Evolutionary conservation across 2,113 vertebrate genomes (phyloP), one percentile per base, ranked within the genome.

Genomic region (Clarias magur): DNA sequence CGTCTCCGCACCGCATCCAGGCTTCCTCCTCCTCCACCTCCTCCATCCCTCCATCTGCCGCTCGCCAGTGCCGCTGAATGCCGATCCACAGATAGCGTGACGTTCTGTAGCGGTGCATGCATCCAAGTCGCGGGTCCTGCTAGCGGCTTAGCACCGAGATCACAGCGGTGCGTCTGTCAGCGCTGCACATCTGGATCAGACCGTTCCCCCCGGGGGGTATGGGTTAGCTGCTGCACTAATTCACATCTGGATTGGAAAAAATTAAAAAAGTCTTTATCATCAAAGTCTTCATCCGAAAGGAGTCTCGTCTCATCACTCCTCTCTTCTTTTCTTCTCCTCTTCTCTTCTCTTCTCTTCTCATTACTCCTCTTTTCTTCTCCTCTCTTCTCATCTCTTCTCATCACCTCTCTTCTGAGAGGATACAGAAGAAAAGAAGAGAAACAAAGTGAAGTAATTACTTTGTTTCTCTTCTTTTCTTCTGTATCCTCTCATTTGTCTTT

Each of bases 1-100:
- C 7, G 54, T 27, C 57, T 57, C 76, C 17, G 76, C 88, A 84
- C 88, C 85, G 88, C 88, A 89, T 90, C 87, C 83, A 80, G 86
- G 85, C 86, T 84, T 70, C 88, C 87, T 87, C 81, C 42, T 80
- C 90, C 88, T 53, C 21, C 48, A 25, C 6, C 25, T 3, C 34
- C 88, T 88, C 88, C 73, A 59, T 85, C 90, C 86, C 10, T 79
- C 84, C 83, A 65, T 86, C 70, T 87, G 27, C 42, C 67, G 27
- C 82, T 83, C 84, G 86, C 90, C 75, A 83, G 73, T 85, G 87
- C 85, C 38, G 83, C 86, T 75, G 86, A 67, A 62, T 75, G 30
- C 4, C 78, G 68, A 53, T 67, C 65, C 79, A 80, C 75, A 73
- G 65, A 57, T 76, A 65, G 23, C 48, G 76, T 57, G 76, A 17